Evolutionary conservation across 1,140 invertebrate genomes (phyloP).

Genomic region (Halictus rubicundus): DNA sequence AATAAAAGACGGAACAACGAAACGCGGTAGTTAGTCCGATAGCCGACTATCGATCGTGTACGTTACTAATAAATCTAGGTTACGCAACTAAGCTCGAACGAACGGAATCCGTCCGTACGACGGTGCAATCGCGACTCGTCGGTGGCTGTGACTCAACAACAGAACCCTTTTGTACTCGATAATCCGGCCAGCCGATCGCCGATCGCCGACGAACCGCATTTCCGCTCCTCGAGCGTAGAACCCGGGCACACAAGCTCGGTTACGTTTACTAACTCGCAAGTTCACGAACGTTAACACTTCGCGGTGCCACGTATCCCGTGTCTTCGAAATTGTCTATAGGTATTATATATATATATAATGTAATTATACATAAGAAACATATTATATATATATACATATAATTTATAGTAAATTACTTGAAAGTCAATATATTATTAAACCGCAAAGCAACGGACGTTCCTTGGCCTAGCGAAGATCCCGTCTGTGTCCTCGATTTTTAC

Average conservation of each 20-base stretch:
- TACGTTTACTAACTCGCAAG: not conserved
- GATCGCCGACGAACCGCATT: not conserved
- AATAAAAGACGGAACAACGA: not conserved
- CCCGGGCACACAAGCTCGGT: not conserved
- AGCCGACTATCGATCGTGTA: conserved; percentile 11
- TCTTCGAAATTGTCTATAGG: conserved; percentile 15
- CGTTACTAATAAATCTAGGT: conserved; percentile 22
- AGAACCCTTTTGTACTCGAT: conserved; percentile 4
- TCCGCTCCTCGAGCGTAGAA: not conserved
- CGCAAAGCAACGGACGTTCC: not conserved
- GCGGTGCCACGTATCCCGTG: not conserved
- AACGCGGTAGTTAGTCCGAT: not conserved
- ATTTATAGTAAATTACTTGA: conserved; percentile 42
- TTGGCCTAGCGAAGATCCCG: not conserved
- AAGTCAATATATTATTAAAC: conserved; percentile 16
- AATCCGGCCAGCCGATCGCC: not conserved
- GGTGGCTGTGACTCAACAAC: not conserved
- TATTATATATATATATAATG: conserved; percentile 23
- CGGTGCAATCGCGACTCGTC: not conserved
- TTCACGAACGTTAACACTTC: not conserved
- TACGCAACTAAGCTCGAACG: conserved; percentile 2
- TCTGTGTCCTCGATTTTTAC: not conserved
- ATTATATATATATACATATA: conserved; percentile 30
- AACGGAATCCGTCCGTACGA: not conserved
- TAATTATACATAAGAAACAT: conserved; percentile 36